Base-by-base conservation (phyloP, 1,140 invertebrate species). In the Mycetomoellerius zeteki region DNA sequence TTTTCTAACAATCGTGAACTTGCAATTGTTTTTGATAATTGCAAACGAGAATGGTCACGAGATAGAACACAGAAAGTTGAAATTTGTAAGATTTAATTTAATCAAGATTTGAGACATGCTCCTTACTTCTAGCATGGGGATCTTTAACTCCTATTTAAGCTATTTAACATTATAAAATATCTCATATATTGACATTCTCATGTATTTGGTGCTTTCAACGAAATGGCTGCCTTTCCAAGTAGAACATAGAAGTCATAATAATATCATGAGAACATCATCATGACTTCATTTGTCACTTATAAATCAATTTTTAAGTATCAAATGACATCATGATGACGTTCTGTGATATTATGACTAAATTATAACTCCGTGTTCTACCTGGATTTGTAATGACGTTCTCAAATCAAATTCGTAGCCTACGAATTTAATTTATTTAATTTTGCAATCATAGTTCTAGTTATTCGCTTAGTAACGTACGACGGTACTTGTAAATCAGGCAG, bases 131-230 rank as follows among this genome's bases (percentile, higher is more conserved):
- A 24, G 30, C 21, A 27, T 47, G 12, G 56, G 19, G 19, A 65
- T 65, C n/a, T 37, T 37, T 75, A 73, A 33, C 19, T 6, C 0
- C 6, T 10, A 64, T 14, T 30, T 33, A n/a, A 37, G 37, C 12
- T 56, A 54, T 8, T 73, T 30, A 12, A 16, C 16, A 76, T 21
- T 80, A 67, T 7, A 76, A 27, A 37, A 30, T 64, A 30, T 64
- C 30, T n/a, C 4, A 27, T 54, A 27, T 52, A 33, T 52, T 24
- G n/a, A 19, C 33, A 80, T 67, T 67, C 2, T 69, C 8, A 37
- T 30, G 47, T 80, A 80, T 24, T 33, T 69, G 8, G n/a, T 64
- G 43, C 24, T 50, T 77, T 8, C 16, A 24, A 77, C 7, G 3
- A 56, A 37, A 69, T 60, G 21, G 8, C 2, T 64, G n/a, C 12